Percentiles rank a stretch among this genome's conserved stretches.
Conservation (phyloP, 2,113 vertebrate genomes). For the Platysternon megacephalum region DNA sequence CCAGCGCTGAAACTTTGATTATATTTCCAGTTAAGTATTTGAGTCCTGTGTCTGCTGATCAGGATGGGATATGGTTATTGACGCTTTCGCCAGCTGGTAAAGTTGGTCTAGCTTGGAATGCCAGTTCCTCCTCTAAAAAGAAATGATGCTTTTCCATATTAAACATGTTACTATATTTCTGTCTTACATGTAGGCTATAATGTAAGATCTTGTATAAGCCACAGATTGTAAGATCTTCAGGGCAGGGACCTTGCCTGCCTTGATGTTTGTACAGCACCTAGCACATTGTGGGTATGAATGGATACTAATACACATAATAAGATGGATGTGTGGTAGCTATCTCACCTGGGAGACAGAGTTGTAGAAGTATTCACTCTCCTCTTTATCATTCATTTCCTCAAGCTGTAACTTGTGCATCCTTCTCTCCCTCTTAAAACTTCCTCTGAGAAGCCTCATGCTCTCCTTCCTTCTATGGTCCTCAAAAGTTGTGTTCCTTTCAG, state of each 20-base stretch:
- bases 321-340: too few relatives aligned
- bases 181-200: background rate
- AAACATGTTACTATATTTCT: background rate
- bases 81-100: background rate
- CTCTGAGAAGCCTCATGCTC: background rate
- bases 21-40: background rate
- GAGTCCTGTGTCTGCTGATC: background rate
- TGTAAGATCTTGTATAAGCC: background rate
- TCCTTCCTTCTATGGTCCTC: background rate
- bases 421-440: background rate
- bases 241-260: background rate
- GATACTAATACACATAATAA: background rate
- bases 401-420: background rate
- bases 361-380: background rate
- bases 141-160: background rate
- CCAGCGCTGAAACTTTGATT: background rate
- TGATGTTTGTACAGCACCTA: background rate
- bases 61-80: background rate
- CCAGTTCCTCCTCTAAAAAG: background rate
- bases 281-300: background rate
- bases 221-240: background rate
- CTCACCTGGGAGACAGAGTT: background rate
- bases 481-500: constrained; percentile 69
- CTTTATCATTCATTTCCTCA: background rate
- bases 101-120: background rate